Conservation (phyloP, 1,140 invertebrate genomes). For the Charaxes varanes region DNA sequence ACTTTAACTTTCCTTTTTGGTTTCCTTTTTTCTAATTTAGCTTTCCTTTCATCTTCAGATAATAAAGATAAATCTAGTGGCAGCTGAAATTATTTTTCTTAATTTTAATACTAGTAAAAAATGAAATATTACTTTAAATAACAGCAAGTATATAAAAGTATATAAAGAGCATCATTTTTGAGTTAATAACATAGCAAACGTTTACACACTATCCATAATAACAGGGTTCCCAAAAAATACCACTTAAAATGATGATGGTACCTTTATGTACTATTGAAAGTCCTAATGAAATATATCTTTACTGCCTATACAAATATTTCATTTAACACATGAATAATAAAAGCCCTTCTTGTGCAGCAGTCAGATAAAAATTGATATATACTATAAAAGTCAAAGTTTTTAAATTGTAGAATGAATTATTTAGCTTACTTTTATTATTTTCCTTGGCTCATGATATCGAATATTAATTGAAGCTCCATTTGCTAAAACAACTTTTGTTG, state of each 20-base stretch:
- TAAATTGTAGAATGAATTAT: slow-evolving; percentile 1
- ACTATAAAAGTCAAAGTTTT: not conserved
- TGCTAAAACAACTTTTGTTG: slow-evolving; percentile 82
- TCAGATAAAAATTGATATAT: not conserved
- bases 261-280: no score
- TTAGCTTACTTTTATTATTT: slow-evolving; percentile 84
- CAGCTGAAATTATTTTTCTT: slow-evolving; percentile 75
- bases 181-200: no score
- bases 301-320: no score
- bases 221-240: no score
- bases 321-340: no score
- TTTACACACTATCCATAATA: no score
- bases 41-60: slow-evolving; percentile 80
- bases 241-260: no score
- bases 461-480: slow-evolving; percentile 91
- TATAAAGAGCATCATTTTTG: no score
- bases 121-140: not conserved
- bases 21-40: slow-evolving; percentile 80
- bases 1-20: slow-evolving; percentile 84
- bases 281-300: no score
- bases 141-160: not conserved
- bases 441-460: slow-evolving; percentile 86
- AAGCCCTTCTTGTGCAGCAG: not conserved
- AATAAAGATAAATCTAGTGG: slow-evolving; percentile 84
- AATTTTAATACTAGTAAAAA: not conserved